Conservation (phyloP, 1,140 invertebrate genomes). For the Ptiloglossa arizonensis region DNA sequence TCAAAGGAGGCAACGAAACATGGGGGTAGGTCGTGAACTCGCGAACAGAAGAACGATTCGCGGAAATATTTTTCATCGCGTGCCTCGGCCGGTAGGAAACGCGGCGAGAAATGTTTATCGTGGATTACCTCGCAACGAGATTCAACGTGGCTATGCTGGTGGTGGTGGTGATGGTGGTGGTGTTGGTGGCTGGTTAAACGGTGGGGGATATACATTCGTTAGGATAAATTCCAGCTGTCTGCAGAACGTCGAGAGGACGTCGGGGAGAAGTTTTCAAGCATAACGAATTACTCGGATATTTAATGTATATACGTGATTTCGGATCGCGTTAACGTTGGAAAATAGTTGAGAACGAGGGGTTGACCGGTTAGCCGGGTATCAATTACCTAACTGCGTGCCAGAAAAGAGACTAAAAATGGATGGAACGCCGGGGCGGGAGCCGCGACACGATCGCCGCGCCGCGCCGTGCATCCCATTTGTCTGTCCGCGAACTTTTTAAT, state of each 20-base stretch:
- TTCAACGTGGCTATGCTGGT: too few relatives aligned
- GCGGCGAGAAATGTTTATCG: constrained; percentile 73
- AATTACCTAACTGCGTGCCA: constrained; percentile 67
- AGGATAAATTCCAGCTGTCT: constrained; percentile 77
- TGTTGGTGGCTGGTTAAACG: constrained; percentile 45
- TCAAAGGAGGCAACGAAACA: constrained; percentile 7
- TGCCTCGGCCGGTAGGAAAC: constrained; percentile 39
- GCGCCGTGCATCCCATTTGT: constrained; percentile 71
- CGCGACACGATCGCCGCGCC: constrained; percentile 55
- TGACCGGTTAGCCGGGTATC: constrained; percentile 58
- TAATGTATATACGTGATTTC: constrained; percentile 75
- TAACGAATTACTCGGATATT: constrained; percentile 79
- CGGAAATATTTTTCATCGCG: constrained; percentile 64
- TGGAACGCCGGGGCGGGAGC: not conserved
- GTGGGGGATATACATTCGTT: constrained; percentile 73
- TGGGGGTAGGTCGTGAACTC: constrained; percentile 24
- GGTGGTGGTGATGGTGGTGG: too few relatives aligned
- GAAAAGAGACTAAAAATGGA: constrained; percentile 17
- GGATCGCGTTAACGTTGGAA: constrained; percentile 68
- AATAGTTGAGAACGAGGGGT: constrained; percentile 70
- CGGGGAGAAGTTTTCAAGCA: constrained; percentile 70
- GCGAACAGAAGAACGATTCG: constrained; percentile 20
- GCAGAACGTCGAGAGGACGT: constrained; percentile 56
- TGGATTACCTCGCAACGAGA: constrained; percentile 64
- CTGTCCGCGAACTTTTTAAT: constrained; percentile 76